Evolutionary conservation across 2,113 vertebrate species (phyloP).

Genomic region (Podilymbus podiceps): DNA sequence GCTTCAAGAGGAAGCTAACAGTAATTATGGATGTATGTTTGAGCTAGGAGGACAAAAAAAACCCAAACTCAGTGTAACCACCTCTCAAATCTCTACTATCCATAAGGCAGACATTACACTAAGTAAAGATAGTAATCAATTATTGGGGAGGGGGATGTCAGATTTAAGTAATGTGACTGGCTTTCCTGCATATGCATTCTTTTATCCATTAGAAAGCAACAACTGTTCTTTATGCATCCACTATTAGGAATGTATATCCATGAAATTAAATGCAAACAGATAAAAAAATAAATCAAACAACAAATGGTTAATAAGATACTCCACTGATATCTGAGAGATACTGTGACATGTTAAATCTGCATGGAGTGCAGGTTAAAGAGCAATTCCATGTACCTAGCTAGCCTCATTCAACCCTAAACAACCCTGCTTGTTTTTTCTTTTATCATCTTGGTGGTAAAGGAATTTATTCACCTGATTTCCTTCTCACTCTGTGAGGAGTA

Average conservation of each 20-base stretch:
- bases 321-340: background rate
- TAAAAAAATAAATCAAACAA: background rate
- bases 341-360: background rate
- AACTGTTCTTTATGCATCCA: background rate
- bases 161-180: background rate
- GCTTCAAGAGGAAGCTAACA: background rate
- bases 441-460: background rate
- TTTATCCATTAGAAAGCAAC: background rate
- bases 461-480: conserved; percentile 85
- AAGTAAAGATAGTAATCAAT: background rate
- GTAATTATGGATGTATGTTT: background rate
- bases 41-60: background rate
- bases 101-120: background rate
- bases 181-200: background rate
- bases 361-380: background rate
- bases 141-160: background rate
- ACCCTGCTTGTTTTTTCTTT: background rate
- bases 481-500: conserved; percentile 81
- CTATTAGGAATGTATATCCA: background rate
- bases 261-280: background rate
- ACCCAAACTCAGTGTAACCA: background rate
- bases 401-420: background rate
- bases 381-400: background rate
- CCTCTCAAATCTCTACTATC: background rate
- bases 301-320: background rate